Conservation (phyloP, 2,888 invertebrate species). For the Stegophylla sp. region DNA sequence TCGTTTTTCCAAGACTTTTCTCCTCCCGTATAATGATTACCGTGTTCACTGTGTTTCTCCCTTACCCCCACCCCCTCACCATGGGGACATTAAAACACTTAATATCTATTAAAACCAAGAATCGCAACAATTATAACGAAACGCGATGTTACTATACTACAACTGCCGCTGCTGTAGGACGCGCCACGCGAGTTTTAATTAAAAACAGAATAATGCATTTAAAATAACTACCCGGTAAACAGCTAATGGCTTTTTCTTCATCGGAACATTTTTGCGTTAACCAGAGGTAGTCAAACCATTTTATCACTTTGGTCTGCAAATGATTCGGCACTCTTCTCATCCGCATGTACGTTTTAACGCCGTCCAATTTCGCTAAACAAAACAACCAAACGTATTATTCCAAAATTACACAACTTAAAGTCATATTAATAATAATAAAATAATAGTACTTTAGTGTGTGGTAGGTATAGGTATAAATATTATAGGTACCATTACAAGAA, state of each 20-base stretch:
- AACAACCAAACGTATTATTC: background rate
- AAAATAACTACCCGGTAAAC: slow-evolving; percentile 76
- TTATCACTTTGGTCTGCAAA: slow-evolving; percentile 96
- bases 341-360: slow-evolving; percentile 98
- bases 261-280: slow-evolving; percentile 97
- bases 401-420: background rate
- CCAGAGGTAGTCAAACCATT: slow-evolving; percentile 99
- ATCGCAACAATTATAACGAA: slow-evolving; percentile 6
- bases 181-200: slow-evolving; percentile 15
- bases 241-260: slow-evolving; percentile 93
- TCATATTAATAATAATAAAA: too few species aligned
- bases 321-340: slow-evolving; percentile 94
- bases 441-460: too few species aligned
- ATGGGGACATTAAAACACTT: slow-evolving; percentile 29
- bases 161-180: too few species aligned
- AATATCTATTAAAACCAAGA: background rate
- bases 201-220: slow-evolving; percentile 37
- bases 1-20: background rate
- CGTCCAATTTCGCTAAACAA: slow-evolving; percentile 92
- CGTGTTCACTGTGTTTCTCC: background rate
- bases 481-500: background rate
- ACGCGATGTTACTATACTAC: background rate
- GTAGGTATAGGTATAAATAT: too few species aligned
- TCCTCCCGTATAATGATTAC: background rate
- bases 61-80: background rate